Base-by-base conservation (phyloP, 92 coral and sea anemone genomes). In the Phenganax subtilis region DNA sequence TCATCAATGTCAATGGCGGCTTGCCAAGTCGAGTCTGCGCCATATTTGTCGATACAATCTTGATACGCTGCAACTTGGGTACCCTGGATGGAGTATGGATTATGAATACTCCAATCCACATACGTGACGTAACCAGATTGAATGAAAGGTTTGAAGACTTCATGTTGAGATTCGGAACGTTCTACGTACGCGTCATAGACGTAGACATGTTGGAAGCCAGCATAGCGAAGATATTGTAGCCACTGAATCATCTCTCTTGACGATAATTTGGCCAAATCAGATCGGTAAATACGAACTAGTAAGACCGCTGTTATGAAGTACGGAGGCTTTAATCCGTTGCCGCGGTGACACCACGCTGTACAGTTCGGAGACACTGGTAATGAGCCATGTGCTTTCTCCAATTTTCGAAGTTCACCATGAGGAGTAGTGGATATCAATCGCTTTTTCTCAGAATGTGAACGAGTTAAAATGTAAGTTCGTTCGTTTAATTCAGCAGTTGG, bases 141-240 rank as follows among this genome's bases (percentile, higher is more conserved):
- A 63, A 89, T 69, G 47, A 89, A 75, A 44, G 85, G 85, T 6
- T 57, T 68, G 3, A 89, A 81, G 25, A 87, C 90, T 67, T 87
- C 54, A 78, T 62, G 80, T 74, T 89, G 92, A 8, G 92, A 87
- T 75, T 89, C 92, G 54, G 82, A 71, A 15, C 67, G 75, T 0
- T 17, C 68, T 54, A 87, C 88, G 68, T 85, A 89, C 6, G 92
- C 90, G 54, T 89, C 92, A 65, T 89, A 89, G 3, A 89, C 77
- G 30, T 81, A 89, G 44, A 89, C 92, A 44, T 89, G 92, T 59
- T 89, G 86, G 75, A 89, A 71, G 10, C 92, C 92, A n/a, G 92
- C 92, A 65, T 89, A 89, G 12, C 86, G 86, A 51, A 85, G 73
- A 77, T 85, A 88, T 64, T 75, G 77, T 10, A 87, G 72, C 90